Evolutionary conservation across 2,113 vertebrate genomes (phyloP).

Genomic region (Crotalus horridus): DNA sequence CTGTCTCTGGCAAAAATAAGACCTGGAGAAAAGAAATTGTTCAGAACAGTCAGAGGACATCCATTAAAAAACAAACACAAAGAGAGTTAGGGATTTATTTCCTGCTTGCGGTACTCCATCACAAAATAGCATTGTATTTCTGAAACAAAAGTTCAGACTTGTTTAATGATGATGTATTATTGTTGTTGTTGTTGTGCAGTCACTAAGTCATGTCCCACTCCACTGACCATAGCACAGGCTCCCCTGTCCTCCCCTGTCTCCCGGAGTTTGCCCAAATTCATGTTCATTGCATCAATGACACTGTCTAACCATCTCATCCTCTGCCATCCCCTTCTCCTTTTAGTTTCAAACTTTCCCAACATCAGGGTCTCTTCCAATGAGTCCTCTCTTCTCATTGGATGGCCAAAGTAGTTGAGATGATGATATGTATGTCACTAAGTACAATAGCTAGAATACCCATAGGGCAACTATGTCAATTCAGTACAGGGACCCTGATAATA

Average conservation of each 20-base stretch:
- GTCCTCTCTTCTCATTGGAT: neutral
- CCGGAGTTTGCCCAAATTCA: neutral
- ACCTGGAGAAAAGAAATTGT: neutral
- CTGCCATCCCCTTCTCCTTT: neutral
- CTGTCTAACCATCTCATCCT: neutral
- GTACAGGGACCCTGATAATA: neutral
- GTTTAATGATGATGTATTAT: neutral
- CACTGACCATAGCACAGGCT: neutral
- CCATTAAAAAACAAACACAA: neutral
- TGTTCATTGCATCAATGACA: neutral
- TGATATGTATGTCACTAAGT: neutral
- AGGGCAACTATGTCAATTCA: neutral
- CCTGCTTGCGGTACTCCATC: neutral
- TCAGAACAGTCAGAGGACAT: neutral
- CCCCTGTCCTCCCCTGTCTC: neutral
- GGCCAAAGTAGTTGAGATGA: neutral
- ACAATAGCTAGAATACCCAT: neutral
- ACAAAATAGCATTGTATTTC: neutral
- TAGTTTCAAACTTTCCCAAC: neutral
- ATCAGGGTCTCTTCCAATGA: neutral
- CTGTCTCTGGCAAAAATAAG: neutral
- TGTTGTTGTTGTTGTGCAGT: neutral
- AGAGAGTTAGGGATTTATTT: neutral
- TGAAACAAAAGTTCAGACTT: neutral
- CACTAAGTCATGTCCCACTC: neutral